Conservation (phyloP, 1,140 invertebrate genomes). For the Heliconius hewitsoni region DNA sequence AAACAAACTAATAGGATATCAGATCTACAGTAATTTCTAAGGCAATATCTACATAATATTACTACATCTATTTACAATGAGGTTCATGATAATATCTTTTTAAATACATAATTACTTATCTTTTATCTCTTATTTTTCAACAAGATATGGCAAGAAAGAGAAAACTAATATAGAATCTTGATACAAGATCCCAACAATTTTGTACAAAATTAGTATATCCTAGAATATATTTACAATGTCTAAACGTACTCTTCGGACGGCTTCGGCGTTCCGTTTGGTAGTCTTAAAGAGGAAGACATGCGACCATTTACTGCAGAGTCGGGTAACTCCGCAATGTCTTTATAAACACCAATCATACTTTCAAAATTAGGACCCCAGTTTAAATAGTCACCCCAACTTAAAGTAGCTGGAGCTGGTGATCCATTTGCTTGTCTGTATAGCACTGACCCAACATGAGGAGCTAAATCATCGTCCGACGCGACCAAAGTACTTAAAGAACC, state of each 20-base stretch:
- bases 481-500: conserved; percentile 96
- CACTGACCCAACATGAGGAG: conserved; percentile 86
- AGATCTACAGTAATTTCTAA: conserved; percentile 37
- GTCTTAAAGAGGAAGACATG: conserved; percentile 84
- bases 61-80: conserved; percentile 64
- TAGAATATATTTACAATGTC: conserved; percentile 53
- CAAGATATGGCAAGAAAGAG: conserved; percentile 80
- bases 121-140: conserved; percentile 48
- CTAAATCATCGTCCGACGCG: conserved; percentile 94
- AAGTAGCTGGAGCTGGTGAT: conserved; percentile 85
- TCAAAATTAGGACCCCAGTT: conserved; percentile 98
- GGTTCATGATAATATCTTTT: conserved; percentile 48
- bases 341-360: conserved; percentile 96
- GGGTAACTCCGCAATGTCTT: conserved; percentile 96
- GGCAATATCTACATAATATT: conserved; percentile 49
- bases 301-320: conserved; percentile 86
- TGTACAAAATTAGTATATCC: conserved; percentile 57
- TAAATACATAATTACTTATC: conserved; percentile 30
- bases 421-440: conserved; percentile 89
- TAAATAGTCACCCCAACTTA: conserved; percentile 96
- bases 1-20: conserved; percentile 34
- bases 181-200: conserved; percentile 79
- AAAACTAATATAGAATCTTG: conserved; percentile 70
- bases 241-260: conserved; percentile 91
- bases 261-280: conserved; percentile 86